Base-by-base conservation (phyloP, 35 echinoderm and acorn worm genomes). In the Patiria miniata region DNA sequence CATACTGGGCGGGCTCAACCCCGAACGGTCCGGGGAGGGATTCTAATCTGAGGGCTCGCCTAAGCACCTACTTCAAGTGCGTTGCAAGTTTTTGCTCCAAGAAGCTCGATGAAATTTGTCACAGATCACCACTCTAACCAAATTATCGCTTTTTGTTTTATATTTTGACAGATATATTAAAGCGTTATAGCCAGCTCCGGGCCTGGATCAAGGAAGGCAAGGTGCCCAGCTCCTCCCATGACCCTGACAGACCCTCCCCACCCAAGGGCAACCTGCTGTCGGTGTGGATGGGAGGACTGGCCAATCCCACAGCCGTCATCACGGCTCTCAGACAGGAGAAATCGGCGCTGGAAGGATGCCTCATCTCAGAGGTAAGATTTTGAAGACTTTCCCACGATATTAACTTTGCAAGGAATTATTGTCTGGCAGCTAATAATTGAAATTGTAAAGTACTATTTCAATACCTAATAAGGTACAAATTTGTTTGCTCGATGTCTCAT, bases 261-360 rank as follows among this genome's bases (percentile, higher is more conserved):
- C 91, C 95, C 18, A 85, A 87, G 78, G 95, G 95, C 18, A 58
- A 86, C 40, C 83, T 97, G 7, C 52, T 89, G 51, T 94, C 96
- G 19, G 73, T 98, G 23, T 94, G 96, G 96, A 77, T 98, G 78
- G 96, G 92, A 38, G 96, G 96, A 19, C 52, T 94, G 42, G 92
- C 92, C 36, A 94, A 98, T 34, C 96, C 96, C 21, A 87, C 47
- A n/a, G 89, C 92, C 37, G 78, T 94, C 77, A 94, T 98, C 58
- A 94, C 96, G 26, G 93, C 92, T 34, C 82, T 98, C 1, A 83
- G 92, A 79, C 92, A 93, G 52, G 96, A 98, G 82, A 98, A 92
- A 58, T 89, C 92, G 55, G 96, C 82, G 15, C 79, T 98, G 29
- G 77, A 68, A 30, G 83, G 78, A 14, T 91, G 92, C 83, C 82